phyloP scores from a whole-genome alignment of 2,113 vertebrate species.

The Thymallus thymallus region DNA sequence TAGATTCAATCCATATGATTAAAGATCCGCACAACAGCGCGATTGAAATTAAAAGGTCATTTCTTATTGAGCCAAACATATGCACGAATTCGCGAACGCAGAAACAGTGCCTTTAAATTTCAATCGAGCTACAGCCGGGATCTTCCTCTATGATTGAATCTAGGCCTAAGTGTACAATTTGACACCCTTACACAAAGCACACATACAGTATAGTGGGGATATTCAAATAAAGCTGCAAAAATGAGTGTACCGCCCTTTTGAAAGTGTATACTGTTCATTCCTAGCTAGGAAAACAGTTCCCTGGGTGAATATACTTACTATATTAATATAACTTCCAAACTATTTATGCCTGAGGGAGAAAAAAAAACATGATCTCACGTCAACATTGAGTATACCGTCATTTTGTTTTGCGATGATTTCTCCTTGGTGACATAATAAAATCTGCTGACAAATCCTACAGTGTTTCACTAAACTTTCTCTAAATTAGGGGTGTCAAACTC shows the following conservation, averaged over 20 bases:
- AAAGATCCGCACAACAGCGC: no score
- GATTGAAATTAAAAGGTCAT: no score
- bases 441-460: slow-evolving; percentile 29
- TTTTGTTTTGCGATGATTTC: slow-evolving; percentile 45
- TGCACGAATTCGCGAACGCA: no score
- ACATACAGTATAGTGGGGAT: no score
- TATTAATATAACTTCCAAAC: background rate
- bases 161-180: no score
- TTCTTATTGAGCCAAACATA: background rate
- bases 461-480: slow-evolving; percentile 26
- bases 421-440: slow-evolving; percentile 56
- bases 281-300: background rate
- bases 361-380: background rate
- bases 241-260: background rate
- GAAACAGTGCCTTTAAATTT: no score
- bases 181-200: no score
- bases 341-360: no score
- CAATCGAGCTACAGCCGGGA: no score
- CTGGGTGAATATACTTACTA: background rate
- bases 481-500: background rate
- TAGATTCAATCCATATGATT: no score
- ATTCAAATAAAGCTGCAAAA: background rate
- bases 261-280: background rate
- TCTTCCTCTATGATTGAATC: no score
- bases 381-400: slow-evolving; percentile 41